Conservation (phyloP, 2,113 vertebrate species). For the Thymallus thymallus region DNA sequence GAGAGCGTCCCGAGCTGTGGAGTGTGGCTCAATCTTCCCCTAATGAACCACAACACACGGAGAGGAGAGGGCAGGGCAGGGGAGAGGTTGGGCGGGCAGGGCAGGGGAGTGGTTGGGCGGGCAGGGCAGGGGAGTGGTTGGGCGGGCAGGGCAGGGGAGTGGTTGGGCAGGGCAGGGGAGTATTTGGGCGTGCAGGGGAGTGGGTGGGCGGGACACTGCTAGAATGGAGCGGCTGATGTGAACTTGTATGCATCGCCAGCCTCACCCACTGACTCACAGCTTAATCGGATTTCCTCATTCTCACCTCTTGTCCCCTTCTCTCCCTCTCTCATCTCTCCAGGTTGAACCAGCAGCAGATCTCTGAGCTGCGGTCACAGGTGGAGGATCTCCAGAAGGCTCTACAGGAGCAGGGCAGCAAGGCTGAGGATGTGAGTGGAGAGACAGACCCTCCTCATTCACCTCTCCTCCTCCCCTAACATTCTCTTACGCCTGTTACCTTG, state of each 20-base stretch:
- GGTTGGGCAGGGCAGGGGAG: not conserved
- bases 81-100: not conserved
- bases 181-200: too few species aligned
- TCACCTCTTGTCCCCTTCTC: constrained; percentile 7
- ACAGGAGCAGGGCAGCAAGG: constrained; percentile 82
- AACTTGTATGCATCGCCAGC: constrained; percentile 25
- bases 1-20: not conserved
- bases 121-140: constrained; percentile 12
- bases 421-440: constrained; percentile 82
- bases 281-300: constrained; percentile 3
- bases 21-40: constrained; percentile 2
- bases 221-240: constrained; percentile 26
- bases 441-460: not conserved
- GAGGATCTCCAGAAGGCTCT: constrained; percentile 83
- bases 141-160: constrained; percentile 3
- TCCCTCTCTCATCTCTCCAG: constrained; percentile 52
- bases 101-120: not conserved
- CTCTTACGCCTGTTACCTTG: not conserved
- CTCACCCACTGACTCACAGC: constrained; percentile 32
- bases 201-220: not conserved
- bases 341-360: constrained; percentile 83
- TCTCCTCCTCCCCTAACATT: not conserved
- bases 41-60: not conserved
- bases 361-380: constrained; percentile 79
- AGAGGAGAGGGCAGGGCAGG: too few species aligned